Conservation (phyloP, 2,888 invertebrate genomes). For the Eristalinus sepulchralis region DNA sequence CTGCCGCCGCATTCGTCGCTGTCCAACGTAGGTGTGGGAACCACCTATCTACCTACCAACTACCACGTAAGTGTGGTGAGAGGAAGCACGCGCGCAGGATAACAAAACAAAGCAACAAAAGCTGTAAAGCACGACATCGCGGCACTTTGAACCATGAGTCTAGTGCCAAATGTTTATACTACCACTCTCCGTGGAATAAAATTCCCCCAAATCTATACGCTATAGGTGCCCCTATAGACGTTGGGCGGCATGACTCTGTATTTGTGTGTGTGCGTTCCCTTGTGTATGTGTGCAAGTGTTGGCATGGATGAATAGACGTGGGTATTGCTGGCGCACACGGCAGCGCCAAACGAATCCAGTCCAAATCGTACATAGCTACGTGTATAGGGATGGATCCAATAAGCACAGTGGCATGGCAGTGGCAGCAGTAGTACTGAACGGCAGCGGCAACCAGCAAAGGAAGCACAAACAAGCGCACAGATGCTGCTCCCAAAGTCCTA, state of each 20-base stretch:
- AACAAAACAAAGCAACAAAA: constrained; percentile 75
- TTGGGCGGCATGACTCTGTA: background rate
- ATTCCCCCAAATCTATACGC: constrained; percentile 68
- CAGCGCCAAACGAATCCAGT: constrained; percentile 69
- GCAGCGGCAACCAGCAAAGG: constrained; percentile 48
- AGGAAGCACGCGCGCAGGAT: constrained; percentile 75
- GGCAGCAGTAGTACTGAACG: constrained; percentile 3
- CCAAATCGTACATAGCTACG: constrained; percentile 31
- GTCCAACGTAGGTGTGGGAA: constrained; percentile 71
- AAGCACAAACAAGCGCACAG: constrained; percentile 67
- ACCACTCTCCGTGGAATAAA: constrained; percentile 71
- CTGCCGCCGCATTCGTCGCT: constrained; percentile 59
- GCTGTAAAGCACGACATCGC: constrained; percentile 75
- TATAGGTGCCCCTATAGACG: constrained; percentile 57
- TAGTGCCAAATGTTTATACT: constrained; percentile 74
- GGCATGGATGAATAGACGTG: constrained; percentile 69
- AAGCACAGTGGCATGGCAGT: constrained; percentile 6
- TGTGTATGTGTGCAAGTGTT: constrained; percentile 46
- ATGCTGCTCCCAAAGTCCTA: constrained; percentile 61
- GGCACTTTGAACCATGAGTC: constrained; percentile 75
- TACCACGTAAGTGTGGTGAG: constrained; percentile 73
- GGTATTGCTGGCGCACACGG: constrained; percentile 72
- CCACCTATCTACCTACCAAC: constrained; percentile 55
- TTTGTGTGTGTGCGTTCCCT: constrained; percentile 1
- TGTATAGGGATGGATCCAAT: constrained; percentile 22